These are phyloP conservation scores for Hoplodrina ambigua DNA, from an alignment of 2,888 invertebrate species.

Conservation along the genomic window DNA sequence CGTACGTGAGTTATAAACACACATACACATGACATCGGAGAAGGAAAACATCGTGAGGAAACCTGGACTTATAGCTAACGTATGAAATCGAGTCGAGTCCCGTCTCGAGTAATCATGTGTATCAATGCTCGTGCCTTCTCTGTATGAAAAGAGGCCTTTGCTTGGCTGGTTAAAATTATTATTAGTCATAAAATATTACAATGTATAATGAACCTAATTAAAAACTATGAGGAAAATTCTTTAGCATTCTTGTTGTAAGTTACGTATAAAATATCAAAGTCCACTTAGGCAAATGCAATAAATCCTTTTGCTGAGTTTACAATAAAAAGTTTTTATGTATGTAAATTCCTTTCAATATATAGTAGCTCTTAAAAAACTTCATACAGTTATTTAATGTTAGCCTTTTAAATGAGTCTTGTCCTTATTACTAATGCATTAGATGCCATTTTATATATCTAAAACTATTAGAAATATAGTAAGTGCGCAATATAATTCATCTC, in stretches of 20 bases:
- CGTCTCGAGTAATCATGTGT: too few species aligned
- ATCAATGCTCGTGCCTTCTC: too few species aligned
- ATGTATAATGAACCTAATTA: constrained; percentile 15
- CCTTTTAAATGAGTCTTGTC: neutral
- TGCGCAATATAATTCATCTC: neutral
- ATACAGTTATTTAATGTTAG: neutral
- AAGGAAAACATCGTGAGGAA: too few species aligned
- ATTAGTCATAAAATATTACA: neutral
- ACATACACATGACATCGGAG: too few species aligned
- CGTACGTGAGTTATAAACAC: too few species aligned
- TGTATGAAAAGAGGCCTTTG: too few species aligned
- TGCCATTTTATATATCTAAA: neutral
- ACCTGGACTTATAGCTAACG: too few species aligned
- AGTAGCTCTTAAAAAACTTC: neutral
- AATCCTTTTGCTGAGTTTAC: constrained; percentile 6
- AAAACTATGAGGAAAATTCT: neutral
- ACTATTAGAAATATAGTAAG: neutral
- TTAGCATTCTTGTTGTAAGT: neutral
- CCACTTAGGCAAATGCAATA: neutral
- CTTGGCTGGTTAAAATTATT: too few species aligned
- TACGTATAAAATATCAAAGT: constrained; percentile 24
- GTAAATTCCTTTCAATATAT: neutral
- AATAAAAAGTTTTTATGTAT: neutral
- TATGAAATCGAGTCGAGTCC: too few species aligned
- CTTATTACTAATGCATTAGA: neutral